phyloP scores from a whole-genome alignment of 2,113 vertebrate genomes.

The Dipodomys ordii region DNA sequence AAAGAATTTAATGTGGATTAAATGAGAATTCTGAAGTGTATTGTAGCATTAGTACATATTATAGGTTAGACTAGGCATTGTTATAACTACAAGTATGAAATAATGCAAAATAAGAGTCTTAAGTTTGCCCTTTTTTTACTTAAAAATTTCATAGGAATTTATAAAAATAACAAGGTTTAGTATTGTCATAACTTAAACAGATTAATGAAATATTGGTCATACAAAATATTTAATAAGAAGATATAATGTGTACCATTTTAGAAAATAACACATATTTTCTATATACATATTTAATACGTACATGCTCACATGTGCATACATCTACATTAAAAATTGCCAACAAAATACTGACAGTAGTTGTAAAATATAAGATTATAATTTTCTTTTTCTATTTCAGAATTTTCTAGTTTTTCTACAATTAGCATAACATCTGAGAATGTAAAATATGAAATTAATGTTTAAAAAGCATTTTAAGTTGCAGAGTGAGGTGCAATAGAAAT shows the following conservation, averaged over 20 bases:
- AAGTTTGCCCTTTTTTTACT: background rate
- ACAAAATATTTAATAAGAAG: background rate
- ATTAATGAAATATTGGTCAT: background rate
- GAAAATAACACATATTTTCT: constrained; percentile 1
- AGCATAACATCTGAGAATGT: background rate
- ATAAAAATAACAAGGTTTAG: constrained; percentile 24
- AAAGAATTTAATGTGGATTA: constrained; percentile 15
- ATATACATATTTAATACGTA: background rate
- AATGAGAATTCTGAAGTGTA: constrained; percentile 2
- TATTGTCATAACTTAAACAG: background rate
- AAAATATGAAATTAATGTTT: background rate
- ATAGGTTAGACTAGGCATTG: background rate
- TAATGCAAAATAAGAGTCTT: background rate
- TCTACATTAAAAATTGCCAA: background rate
- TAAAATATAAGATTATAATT: background rate
- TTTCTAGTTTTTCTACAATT: constrained; percentile 23
- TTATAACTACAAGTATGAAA: background rate
- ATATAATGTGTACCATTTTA: background rate
- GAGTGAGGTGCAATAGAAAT: background rate
- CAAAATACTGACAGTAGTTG: background rate
- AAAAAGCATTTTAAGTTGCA: background rate
- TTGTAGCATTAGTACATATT: background rate
- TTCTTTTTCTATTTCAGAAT: background rate
- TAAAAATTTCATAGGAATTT: background rate
- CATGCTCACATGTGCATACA: background rate